A percentile compares a stretch with the other conserved stretches of the same genome.
Evolutionary conservation across 2,888 invertebrate genomes (phyloP).

Genomic region (Xestoiulus laeticollis): DNA sequence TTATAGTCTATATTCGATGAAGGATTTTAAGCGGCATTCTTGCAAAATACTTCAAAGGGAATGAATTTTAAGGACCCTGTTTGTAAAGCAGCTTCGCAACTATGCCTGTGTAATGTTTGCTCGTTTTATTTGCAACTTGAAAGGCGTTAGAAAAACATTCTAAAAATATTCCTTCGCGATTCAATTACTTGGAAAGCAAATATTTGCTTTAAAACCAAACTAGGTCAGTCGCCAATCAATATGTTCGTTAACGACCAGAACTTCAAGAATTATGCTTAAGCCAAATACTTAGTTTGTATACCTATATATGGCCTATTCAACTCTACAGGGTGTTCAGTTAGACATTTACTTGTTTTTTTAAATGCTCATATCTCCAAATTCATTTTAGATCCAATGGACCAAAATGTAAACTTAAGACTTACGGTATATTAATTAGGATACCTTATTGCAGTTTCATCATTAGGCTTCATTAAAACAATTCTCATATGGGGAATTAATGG

Average conservation of each 20-base stretch:
- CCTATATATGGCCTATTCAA: too few species aligned
- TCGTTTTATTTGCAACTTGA: background rate
- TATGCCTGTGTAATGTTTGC: background rate
- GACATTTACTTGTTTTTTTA: background rate
- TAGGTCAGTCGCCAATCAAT: background rate
- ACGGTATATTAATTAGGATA: background rate
- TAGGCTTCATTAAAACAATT: background rate
- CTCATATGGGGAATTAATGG: background rate
- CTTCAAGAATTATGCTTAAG: background rate
- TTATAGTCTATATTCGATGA: background rate
- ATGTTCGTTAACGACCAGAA: background rate
- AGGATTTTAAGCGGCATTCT: background rate
- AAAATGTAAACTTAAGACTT: too few species aligned
- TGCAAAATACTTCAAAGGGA: background rate
- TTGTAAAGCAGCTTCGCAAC: background rate
- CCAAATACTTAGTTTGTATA: background rate
- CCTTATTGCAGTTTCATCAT: background rate
- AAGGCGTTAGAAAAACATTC: background rate
- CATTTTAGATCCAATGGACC: too few species aligned
- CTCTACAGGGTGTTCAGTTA: background rate
- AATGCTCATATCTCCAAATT: too few species aligned
- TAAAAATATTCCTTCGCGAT: slow-evolving; percentile 13
- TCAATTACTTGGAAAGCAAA: slow-evolving; percentile 25
- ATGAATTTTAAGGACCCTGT: background rate
- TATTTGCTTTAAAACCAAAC: background rate